Conservation (phyloP, 2,888 invertebrate species). For the Thymelicus acteon region DNA sequence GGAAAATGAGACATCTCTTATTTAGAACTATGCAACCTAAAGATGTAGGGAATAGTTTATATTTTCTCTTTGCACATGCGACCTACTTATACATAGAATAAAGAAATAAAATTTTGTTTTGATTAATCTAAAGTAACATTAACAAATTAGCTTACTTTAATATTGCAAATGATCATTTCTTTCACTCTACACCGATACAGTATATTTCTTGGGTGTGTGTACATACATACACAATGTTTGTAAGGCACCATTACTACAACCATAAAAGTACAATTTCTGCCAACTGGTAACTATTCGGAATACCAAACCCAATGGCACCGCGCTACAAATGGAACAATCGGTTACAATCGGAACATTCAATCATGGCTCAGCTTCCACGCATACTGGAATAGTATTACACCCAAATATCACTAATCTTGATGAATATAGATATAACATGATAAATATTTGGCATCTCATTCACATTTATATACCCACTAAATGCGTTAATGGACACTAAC, state of each 20-base stretch:
- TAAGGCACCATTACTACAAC: slow-evolving; percentile 58
- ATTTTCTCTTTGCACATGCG: no score
- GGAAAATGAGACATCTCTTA: no score
- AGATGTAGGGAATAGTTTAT: no score
- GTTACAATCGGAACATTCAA: slow-evolving; percentile 36
- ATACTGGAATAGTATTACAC: slow-evolving; percentile 59
- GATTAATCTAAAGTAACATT: no score
- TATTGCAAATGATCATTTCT: background rate
- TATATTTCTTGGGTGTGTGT: slow-evolving; percentile 13
- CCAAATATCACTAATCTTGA: slow-evolving; percentile 51
- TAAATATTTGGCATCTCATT: slow-evolving; percentile 81
- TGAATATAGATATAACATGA: slow-evolving; percentile 54
- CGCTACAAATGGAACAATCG: slow-evolving; percentile 39
- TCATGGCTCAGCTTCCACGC: slow-evolving; percentile 55
- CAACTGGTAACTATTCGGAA: slow-evolving; percentile 60
- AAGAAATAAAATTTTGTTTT: no score
- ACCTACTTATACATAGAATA: no score
- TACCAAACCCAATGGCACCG: slow-evolving; percentile 59
- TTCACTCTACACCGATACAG: background rate
- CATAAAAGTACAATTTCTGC: slow-evolving; percentile 44
- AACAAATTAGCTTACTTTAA: no score
- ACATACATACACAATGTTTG: slow-evolving; percentile 36
- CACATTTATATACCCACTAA: slow-evolving; percentile 66
- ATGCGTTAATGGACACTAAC: slow-evolving; percentile 59
- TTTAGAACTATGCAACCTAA: no score